These are phyloP conservation scores for Pristionchus entomophagus DNA, from an alignment of 2,888 invertebrate species.

Conservation along the genomic window DNA sequence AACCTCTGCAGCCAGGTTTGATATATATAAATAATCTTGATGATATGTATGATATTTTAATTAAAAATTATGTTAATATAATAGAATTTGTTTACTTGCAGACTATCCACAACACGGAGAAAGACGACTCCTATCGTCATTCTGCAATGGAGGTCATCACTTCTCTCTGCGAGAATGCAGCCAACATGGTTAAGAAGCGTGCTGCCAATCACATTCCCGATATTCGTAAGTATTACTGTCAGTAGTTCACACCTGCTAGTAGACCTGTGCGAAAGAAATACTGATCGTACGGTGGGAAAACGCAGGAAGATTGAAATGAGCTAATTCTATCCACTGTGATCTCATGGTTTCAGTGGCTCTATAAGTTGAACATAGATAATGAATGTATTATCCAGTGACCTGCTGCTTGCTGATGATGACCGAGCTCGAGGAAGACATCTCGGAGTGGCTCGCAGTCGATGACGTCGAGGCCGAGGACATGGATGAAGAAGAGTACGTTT, in stretches of 20 bases:
- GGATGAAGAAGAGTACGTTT: slow-evolving; percentile 80
- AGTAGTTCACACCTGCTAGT: neutral
- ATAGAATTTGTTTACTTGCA: slow-evolving; percentile 10
- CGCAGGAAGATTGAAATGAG: neutral
- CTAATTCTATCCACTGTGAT: neutral
- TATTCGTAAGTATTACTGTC: slow-evolving; percentile 76
- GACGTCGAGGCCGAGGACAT: slow-evolving; percentile 87
- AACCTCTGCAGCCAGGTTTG: slow-evolving; percentile 21
- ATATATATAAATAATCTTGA: neutral
- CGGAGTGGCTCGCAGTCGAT: slow-evolving; percentile 89
- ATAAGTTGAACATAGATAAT: neutral
- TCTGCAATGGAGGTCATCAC: slow-evolving; percentile 90
- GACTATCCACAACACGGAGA: slow-evolving; percentile 74
- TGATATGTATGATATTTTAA: neutral
- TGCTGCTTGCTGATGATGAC: slow-evolving; percentile 94
- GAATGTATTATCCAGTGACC: slow-evolving; percentile 84
- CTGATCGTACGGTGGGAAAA: slow-evolving; percentile 27
- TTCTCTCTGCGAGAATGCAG: slow-evolving; percentile 91
- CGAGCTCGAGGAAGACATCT: slow-evolving; percentile 92
- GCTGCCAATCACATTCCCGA: slow-evolving; percentile 87
- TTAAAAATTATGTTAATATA: neutral
- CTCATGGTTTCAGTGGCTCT: neutral
- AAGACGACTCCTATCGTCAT: slow-evolving; percentile 85
- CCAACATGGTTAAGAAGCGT: slow-evolving; percentile 95
- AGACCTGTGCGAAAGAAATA: neutral